Conservation (phyloP, 35 echinoderm and acorn worm species). For the Anneissia japonica region DNA sequence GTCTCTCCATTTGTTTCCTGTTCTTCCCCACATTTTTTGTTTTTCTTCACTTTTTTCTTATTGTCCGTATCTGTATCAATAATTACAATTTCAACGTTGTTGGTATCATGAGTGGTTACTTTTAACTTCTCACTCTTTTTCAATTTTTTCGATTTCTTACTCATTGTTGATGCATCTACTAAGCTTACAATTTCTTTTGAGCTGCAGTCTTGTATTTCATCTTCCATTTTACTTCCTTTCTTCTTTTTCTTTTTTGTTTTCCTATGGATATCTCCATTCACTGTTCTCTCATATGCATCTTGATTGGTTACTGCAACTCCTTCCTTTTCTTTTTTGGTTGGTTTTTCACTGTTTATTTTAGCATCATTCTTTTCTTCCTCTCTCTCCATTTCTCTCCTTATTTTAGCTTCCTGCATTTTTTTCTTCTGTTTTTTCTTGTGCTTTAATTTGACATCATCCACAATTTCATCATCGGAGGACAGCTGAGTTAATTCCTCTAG, state of each 20-base stretch:
- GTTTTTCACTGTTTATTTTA: background rate
- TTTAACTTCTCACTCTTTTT: background rate
- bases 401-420: conserved; percentile 1
- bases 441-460: conserved; percentile 24
- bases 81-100: conserved; percentile 1
- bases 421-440: conserved; percentile 17
- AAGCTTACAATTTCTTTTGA: background rate
- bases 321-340: conserved; percentile 1
- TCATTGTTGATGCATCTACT: background rate
- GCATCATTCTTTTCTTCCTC: conserved; percentile 8
- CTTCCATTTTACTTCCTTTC: conserved; percentile 3
- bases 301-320: background rate
- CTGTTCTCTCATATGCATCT: background rate
- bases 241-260: conserved; percentile 3
- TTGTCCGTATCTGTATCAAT: conserved; percentile 2
- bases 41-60: conserved; percentile 12
- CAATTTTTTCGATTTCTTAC: background rate
- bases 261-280: background rate
- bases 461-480: conserved; percentile 2
- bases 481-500: conserved; percentile 22
- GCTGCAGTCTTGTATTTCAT: conserved; percentile 16
- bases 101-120: background rate
- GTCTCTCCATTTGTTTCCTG: background rate
- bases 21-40: background rate
- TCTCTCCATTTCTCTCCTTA: conserved; percentile 16